Percentiles rank a stretch among this genome's conserved stretches.
phyloP scores from a whole-genome alignment of 92 coral and sea anemone species.

The Virgularia gustaviana region DNA sequence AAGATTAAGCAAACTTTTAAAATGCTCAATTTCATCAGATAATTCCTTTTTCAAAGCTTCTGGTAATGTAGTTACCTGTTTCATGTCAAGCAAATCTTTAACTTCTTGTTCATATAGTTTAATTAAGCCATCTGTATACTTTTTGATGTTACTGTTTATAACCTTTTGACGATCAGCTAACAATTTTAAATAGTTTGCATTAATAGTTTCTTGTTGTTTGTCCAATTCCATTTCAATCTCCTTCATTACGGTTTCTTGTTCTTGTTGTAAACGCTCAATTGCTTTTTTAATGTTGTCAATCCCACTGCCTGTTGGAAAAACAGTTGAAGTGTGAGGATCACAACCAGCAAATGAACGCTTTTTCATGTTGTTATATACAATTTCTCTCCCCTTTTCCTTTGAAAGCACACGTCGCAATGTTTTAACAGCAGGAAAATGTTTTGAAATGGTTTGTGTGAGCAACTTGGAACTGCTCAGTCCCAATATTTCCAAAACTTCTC shows the following conservation, averaged over 20 bases:
- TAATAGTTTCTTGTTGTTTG: background rate
- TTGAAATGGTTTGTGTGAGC: slow-evolving; percentile 6
- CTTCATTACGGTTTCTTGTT: background rate
- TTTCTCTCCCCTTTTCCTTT: background rate
- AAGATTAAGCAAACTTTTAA: background rate
- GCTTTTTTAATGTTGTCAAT: slow-evolving; percentile 2
- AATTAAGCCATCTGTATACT: slow-evolving; percentile 6
- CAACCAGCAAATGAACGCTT: background rate
- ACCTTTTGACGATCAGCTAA: background rate
- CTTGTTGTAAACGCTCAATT: background rate
- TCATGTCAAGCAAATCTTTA: background rate
- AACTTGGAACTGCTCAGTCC: background rate
- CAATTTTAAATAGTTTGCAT: background rate
- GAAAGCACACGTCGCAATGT: background rate
- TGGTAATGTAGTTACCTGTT: background rate
- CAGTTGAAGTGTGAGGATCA: background rate
- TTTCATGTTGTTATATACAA: background rate
- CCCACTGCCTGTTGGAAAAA: background rate
- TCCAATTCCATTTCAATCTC: slow-evolving; percentile 11
- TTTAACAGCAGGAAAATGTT: background rate
- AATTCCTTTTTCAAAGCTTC: background rate
- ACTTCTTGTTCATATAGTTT: background rate
- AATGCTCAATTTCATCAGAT: background rate
- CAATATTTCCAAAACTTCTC: background rate
- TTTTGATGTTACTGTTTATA: background rate